Percentiles rank a stretch among this genome's conserved stretches.
phyloP scores from a whole-genome alignment of 2,797 vertebrate genomes.

The Podargus strigoides region DNA sequence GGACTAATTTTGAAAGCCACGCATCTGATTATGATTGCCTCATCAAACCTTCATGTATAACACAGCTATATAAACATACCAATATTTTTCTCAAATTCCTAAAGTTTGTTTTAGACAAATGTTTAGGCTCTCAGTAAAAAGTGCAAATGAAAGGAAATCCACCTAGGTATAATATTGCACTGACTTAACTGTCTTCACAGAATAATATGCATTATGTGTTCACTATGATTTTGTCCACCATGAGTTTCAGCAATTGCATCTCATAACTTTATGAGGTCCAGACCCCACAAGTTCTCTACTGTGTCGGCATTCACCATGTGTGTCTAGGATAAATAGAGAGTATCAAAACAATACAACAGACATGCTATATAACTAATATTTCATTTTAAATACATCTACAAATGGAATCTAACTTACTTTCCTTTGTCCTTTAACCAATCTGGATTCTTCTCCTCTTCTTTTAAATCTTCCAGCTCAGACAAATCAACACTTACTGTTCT shows the following conservation, averaged over 20 bases:
- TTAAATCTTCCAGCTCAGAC: slow-evolving; percentile 83
- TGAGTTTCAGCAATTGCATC: background rate
- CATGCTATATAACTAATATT: background rate
- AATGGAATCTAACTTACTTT: slow-evolving; percentile 79
- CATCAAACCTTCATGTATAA: background rate
- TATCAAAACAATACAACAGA: background rate
- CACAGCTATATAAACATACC: background rate
- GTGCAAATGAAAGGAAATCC: background rate
- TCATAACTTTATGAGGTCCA: background rate
- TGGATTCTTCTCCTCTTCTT: slow-evolving; percentile 86
- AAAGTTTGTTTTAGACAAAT: background rate
- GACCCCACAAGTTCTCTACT: background rate
- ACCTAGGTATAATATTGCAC: background rate
- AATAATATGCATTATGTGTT: background rate
- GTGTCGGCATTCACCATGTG: background rate
- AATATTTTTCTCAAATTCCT: background rate
- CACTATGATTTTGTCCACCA: background rate
- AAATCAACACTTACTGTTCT: slow-evolving; percentile 72
- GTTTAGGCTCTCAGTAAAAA: background rate
- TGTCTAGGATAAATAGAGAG: background rate
- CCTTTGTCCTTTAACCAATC: slow-evolving; percentile 95
- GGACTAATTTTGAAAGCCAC: background rate
- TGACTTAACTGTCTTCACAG: background rate
- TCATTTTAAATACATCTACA: background rate
- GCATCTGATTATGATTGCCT: background rate